A percentile compares a stretch with the other conserved stretches of the same genome.
phyloP scores from a whole-genome alignment of 2,113 vertebrate genomes.

The Plestiodon gilberti region DNA sequence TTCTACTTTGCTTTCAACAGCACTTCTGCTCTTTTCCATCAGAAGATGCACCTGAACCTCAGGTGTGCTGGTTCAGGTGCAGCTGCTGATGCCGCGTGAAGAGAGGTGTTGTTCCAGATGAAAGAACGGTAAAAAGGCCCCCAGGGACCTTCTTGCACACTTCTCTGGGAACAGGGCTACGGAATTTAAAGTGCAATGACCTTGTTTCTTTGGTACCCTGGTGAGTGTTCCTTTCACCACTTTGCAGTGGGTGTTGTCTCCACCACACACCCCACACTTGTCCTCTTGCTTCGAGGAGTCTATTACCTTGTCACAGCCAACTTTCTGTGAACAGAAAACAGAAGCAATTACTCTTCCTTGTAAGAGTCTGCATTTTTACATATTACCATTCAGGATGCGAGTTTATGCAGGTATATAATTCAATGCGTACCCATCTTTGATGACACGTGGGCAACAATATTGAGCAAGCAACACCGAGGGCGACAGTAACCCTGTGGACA shows the following conservation, averaged over 20 bases:
- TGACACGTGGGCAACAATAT: slow-evolving; percentile 23
- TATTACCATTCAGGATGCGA: slow-evolving; percentile 3
- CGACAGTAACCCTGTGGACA: neutral
- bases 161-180: neutral
- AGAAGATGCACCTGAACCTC: neutral
- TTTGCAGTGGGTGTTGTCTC: slow-evolving; percentile 93
- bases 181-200: slow-evolving; percentile 68
- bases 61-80: neutral
- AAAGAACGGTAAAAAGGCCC: neutral
- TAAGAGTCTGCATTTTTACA: neutral
- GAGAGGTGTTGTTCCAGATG: neutral
- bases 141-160: neutral
- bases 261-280: slow-evolving; percentile 94
- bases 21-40: neutral
- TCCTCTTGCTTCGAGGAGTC: slow-evolving; percentile 94
- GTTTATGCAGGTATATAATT: slow-evolving; percentile 44
- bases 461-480: neutral
- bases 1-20: neutral
- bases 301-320: slow-evolving; percentile 94
- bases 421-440: slow-evolving; percentile 21
- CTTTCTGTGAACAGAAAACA: slow-evolving; percentile 81
- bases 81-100: neutral
- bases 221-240: slow-evolving; percentile 92
- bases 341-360: slow-evolving; percentile 17
- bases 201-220: slow-evolving; percentile 87